Base-by-base conservation (phyloP, 2,888 invertebrate species). In the Antheraea yamamai region DNA sequence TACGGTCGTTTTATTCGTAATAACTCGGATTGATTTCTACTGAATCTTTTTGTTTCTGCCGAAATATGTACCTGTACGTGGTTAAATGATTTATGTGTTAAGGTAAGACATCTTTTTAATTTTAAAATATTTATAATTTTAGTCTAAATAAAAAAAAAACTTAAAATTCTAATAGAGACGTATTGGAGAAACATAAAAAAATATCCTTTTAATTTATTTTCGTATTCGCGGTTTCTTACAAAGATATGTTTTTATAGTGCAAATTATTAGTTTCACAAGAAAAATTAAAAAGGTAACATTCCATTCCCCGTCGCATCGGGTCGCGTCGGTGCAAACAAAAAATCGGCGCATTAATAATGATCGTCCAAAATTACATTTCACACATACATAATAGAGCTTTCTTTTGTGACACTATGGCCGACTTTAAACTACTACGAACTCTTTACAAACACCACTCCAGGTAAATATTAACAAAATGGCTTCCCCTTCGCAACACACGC, bases 381-480 rank as follows among this genome's bases (percentile, higher is more conserved):
- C 89, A 89, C 89, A 89, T 86, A 85, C 84, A 89, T 85, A 89
- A 89, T 89, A 87, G 78, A 76, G 73, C 77, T 83, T 85, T 89
- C 90, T 88, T 84, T 85, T 75, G 82, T 82, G 81, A 82, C 91
- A 91, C 91, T 92, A 93, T 93, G 94, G 93, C 92, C 87, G 89
- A 89, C 84, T 89, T 91, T 89, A 92, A 93, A 93, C 90, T 87
- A 87, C 89, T 85, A 80, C 83, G 73, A 85, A 88, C 83, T 83
- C 84, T 87, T 83, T 85, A 86, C 83, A 89, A 87, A 83, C 81
- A 78, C 81, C 86, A 88, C 89, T 90, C 82, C 94, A 94, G 94
- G 94, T 94, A 95, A 91, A 92, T 91, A 92, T 83, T 80, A 82
- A 84, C 85, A 89, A 90, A 87, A 90, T 90, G 88, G 91, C 89